A percentile compares a stretch with the other conserved stretches of the same genome.
Conservation (phyloP, 2,113 vertebrate species). For the Melanerpes aurifrons region DNA sequence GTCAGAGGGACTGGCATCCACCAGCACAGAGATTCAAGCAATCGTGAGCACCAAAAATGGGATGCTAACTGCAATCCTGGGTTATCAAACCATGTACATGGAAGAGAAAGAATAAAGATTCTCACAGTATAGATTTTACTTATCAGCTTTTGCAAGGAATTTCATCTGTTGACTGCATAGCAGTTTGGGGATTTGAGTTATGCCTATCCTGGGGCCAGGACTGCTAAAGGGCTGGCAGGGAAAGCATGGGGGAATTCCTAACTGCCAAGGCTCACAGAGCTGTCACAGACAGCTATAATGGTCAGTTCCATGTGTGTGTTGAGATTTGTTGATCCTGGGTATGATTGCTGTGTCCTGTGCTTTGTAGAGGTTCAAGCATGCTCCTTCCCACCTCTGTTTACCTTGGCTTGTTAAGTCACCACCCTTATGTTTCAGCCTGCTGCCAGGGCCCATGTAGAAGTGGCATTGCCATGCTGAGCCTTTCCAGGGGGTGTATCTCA, state of each 20-base stretch:
- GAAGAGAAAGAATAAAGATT: fast-evolving
- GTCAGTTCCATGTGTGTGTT: not conserved
- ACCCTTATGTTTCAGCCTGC: not conserved
- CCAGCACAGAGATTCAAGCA: not conserved
- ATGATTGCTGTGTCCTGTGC: not conserved
- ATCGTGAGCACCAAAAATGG: not conserved
- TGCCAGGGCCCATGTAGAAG: fast-evolving
- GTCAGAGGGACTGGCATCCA: not conserved
- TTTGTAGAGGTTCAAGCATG: not conserved
- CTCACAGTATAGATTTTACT: not conserved
- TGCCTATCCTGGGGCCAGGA: not conserved
- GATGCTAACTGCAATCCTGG: not conserved
- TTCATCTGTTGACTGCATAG: not conserved
- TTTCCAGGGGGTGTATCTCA: not conserved
- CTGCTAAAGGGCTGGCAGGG: not conserved
- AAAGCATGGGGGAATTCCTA: not conserved
- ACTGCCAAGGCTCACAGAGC: fast-evolving
- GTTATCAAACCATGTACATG: fast-evolving
- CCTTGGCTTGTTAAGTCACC: not conserved
- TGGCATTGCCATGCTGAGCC: too few relatives aligned
- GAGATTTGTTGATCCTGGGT: not conserved
- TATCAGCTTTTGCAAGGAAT: not conserved
- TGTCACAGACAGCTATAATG: fast-evolving
- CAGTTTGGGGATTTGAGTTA: not conserved
- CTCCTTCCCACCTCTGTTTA: not conserved